A percentile compares a stretch with the other conserved stretches of the same genome.
Conservation (phyloP, 2,797 vertebrate genomes). For the Nasua narica region DNA sequence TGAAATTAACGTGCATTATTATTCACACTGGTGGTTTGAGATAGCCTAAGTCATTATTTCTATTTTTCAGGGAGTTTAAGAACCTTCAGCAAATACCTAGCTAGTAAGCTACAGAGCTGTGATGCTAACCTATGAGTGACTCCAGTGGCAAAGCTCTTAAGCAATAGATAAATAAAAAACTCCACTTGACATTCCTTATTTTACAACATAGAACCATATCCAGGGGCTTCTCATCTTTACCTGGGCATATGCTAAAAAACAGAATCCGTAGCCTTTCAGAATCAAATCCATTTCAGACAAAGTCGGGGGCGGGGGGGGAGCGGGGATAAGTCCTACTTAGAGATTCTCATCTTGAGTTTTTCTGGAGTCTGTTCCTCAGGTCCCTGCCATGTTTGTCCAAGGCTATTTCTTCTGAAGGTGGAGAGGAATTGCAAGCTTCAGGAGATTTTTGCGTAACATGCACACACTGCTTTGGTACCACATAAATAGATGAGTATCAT, state of each 20-base stretch:
- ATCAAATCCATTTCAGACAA: background rate
- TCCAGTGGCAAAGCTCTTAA: background rate
- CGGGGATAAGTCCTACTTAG: background rate
- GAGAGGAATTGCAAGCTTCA: background rate
- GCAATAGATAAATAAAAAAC: background rate
- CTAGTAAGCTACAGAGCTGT: background rate
- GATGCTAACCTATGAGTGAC: background rate
- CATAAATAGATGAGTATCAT: background rate
- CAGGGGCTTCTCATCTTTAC: background rate
- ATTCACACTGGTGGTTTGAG: background rate
- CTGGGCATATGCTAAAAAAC: background rate
- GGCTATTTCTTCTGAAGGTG: background rate
- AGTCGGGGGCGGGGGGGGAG: rapidly evolving
- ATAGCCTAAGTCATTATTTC: background rate
- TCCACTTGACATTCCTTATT: background rate
- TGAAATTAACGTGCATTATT: background rate
- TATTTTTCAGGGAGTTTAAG: background rate
- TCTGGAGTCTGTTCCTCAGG: background rate
- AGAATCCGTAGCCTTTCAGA: background rate
- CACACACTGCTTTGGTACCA: background rate
- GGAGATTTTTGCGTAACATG: background rate
- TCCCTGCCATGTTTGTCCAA: background rate
- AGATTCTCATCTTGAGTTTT: background rate
- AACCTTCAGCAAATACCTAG: background rate
- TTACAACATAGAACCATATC: background rate